Evolutionary conservation across 2,888 invertebrate species (phyloP).

Genomic region (Nezara viridula): DNA sequence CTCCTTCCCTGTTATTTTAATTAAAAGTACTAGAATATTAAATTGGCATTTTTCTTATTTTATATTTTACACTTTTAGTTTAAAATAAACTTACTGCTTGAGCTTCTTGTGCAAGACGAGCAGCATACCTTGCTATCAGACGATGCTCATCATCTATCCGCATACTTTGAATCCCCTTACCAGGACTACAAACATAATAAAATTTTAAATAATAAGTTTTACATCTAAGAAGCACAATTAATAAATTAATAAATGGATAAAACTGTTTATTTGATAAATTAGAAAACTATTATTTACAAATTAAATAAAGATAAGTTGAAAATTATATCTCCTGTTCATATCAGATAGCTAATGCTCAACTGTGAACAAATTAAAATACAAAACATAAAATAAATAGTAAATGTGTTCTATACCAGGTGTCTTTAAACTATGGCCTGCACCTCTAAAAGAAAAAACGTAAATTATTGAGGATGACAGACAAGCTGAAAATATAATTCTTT

Average conservation of each 20-base stretch:
- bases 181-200: conserved; percentile 67
- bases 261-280: background rate
- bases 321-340: background rate
- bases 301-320: background rate
- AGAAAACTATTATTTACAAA: background rate
- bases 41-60: background rate
- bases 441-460: no score
- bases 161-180: conserved; percentile 69
- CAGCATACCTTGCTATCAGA: conserved; percentile 96
- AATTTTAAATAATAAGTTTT: background rate
- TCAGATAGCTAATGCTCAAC: background rate
- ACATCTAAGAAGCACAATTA: background rate
- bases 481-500: no score
- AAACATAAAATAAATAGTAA: background rate
- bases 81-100: conserved; percentile 75
- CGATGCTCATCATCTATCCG: conserved; percentile 92
- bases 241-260: background rate
- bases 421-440: no score
- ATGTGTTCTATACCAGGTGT: no score
- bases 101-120: conserved; percentile 92
- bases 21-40: background rate
- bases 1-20: conserved; percentile 74
- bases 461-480: no score
- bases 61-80: background rate
- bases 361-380: background rate